phyloP scores from a whole-genome alignment of 2,888 invertebrate species.

The Drosophila pseudotakahashii region DNA sequence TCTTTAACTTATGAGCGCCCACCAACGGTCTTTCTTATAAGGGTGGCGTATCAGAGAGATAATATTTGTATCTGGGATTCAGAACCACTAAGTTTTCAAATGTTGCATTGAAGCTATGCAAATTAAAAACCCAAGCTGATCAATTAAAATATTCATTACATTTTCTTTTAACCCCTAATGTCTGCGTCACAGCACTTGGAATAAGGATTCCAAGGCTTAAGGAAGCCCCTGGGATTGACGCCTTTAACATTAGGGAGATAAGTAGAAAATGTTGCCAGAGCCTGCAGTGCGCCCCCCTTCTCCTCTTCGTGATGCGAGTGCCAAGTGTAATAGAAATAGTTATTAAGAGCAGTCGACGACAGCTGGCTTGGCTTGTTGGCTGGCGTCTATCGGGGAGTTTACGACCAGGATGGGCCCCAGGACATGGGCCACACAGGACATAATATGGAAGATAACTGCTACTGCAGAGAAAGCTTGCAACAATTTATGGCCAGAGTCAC shows the following conservation, averaged over 20 bases:
- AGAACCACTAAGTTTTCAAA: neutral
- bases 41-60: no score
- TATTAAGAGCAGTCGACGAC: slow-evolving; percentile 71
- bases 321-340: slow-evolving; percentile 77
- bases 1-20: no score
- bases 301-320: slow-evolving; percentile 64
- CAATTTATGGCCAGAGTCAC: slow-evolving; percentile 62
- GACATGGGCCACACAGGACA: slow-evolving; percentile 24
- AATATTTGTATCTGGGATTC: neutral
- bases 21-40: no score
- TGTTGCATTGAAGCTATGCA: neutral
- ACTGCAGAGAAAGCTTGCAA: slow-evolving; percentile 48
- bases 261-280: slow-evolving; percentile 70
- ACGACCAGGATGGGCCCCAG: slow-evolving; percentile 27
- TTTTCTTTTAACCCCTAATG: neutral
- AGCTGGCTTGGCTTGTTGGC: slow-evolving; percentile 61
- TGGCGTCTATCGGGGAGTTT: slow-evolving; percentile 37
- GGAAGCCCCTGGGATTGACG: slow-evolving; percentile 38
- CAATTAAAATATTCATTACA: neutral
- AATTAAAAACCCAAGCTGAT: neutral
- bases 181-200: slow-evolving; percentile 9
- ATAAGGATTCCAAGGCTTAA: no score
- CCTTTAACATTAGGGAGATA: slow-evolving; percentile 51
- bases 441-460: slow-evolving; percentile 38
- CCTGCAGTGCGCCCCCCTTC: slow-evolving; percentile 25